A percentile compares a stretch with the other conserved stretches of the same genome.
phyloP scores from a whole-genome alignment of 2,797 vertebrate species.

The Falco rusticolus region DNA sequence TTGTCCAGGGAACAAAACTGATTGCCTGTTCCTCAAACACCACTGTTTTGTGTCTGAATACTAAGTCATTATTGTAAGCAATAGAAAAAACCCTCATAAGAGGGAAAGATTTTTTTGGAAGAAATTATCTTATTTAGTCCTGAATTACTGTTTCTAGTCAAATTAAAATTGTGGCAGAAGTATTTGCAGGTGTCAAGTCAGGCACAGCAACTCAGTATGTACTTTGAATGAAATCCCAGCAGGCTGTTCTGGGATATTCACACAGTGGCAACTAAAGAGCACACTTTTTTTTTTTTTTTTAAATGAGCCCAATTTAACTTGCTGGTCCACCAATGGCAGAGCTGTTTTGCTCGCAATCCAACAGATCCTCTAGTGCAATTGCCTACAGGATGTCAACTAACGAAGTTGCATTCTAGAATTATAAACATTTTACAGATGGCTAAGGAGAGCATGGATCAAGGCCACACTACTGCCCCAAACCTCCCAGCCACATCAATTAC shows the following conservation, averaged over 20 bases:
- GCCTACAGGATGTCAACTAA: neutral
- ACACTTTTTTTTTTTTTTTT: neutral
- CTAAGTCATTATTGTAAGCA: neutral
- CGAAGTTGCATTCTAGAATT: neutral
- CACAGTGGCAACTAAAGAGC: neutral
- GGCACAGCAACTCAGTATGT: neutral
- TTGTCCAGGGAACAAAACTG: neutral
- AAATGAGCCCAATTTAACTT: neutral
- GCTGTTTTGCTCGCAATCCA: neutral
- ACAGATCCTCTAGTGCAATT: neutral
- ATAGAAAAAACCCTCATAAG: neutral
- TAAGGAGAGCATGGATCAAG: neutral
- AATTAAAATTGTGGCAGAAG: neutral
- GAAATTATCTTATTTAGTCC: neutral
- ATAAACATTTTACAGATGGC: neutral
- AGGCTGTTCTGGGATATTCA: neutral
- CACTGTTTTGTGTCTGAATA: neutral
- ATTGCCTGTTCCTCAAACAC: neutral
- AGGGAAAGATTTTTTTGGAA: neutral
- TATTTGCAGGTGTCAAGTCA: neutral
- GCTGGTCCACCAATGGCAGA: neutral
- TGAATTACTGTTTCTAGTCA: neutral
- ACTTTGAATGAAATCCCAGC: neutral
- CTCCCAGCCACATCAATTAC: neutral
- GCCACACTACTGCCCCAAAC: fast-evolving